Base-by-base conservation (phyloP, 2,888 invertebrate species). In the Lasioglossum lativentre region DNA sequence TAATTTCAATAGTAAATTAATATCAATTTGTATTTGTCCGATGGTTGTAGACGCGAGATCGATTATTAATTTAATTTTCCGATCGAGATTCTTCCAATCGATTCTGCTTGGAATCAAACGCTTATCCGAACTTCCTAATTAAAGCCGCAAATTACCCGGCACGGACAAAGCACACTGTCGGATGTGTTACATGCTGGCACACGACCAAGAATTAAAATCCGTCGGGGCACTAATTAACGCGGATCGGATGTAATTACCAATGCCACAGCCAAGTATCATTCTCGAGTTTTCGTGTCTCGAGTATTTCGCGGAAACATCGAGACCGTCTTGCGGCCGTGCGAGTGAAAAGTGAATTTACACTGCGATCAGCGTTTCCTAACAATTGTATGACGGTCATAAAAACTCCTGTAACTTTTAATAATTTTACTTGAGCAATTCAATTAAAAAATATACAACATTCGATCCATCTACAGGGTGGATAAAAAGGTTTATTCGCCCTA, bases 231-330 rank as follows among this genome's bases (percentile, higher is more conserved):
- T 91, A 91, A 91, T 91, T 91, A 91, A 89, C 87, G 82, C 34
- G 83, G 83, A 82, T 88, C 86, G 83, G 88, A 90, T 80, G 87
- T 90, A 90, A 90, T 90, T 90, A 90, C 82, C 86, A 80, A 89
- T 87, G 81, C 77, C 45, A 72, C 75, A 73, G 72, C 47, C 71
- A 77, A 82, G 86, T 79, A 84, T 87, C 82, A 86, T 82, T 82
- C 88, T 80, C 80, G 78, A 86, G 86, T 81, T 80, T 86, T 86
- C 72, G 75, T 66, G 80, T 82, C 87, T 80, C 80, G 78, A 86
- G 86, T 82, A 80, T 80, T 84, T 83, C 72, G 72, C 47, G 80
- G 82, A 52, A 79, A 81, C 73, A 45, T 63, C 77, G 72, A n/a
- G 68, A 68, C 30, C 30, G 59, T 47, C 34, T 66, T 45, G 47